A percentile compares a stretch with the other conserved stretches of the same genome.
Conservation (phyloP, 2,888 invertebrate genomes). For the Labia minor region DNA sequence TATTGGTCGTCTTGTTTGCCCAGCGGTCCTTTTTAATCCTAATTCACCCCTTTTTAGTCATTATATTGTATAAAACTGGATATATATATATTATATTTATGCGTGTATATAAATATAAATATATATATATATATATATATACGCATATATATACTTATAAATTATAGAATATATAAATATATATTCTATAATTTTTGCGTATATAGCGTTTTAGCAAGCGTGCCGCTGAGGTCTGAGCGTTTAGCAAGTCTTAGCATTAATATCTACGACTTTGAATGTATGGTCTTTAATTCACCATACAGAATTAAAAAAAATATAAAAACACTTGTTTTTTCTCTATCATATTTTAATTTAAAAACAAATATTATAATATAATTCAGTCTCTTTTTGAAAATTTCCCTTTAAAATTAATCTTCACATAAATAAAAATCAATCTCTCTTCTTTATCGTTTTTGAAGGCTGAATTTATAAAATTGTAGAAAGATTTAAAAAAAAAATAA, state of each 20-base stretch:
- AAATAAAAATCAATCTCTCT: not conserved
- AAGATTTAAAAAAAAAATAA: no score
- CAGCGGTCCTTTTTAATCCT: not conserved
- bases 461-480: not conserved
- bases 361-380: no score
- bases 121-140: not conserved
- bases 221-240: not conserved
- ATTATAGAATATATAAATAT: not conserved
- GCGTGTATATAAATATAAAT: no score
- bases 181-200: not conserved
- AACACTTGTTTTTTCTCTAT: not conserved
- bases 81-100: not conserved
- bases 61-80: not conserved
- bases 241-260: not conserved
- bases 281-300: not conserved
- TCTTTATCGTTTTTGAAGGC: not conserved
- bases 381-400: no score
- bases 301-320: not conserved
- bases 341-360: no score
- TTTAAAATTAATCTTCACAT: no score
- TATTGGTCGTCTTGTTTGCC: not conserved
- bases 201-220: constrained; percentile 4
- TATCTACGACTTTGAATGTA: not conserved
- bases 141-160: not conserved
- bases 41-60: not conserved